Base-by-base conservation (phyloP, 2,888 invertebrate species). In the Thera britannica region DNA sequence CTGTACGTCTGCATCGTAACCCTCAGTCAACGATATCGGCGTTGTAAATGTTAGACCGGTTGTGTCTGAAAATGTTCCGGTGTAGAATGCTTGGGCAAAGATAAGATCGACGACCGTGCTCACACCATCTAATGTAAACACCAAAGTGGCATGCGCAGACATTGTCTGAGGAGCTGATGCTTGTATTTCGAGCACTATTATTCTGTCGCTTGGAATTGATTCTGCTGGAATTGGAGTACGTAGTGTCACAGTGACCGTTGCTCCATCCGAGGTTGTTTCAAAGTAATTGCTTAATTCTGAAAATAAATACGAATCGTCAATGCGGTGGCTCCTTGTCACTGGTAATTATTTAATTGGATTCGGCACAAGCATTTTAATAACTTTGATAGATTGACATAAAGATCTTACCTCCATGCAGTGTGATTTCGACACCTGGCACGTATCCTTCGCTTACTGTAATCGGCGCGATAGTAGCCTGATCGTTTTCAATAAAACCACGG, bases 391-490 rank as follows among this genome's bases (percentile, higher is more conserved):
- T 7, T 9, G 11, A 44, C 3, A 34, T n/a, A 35, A 5, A n/a
- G 34, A 54, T 34, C 36, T 41, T 75, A 82, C 83, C 81, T 73
- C 82, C 83, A 9, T 71, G 67, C 64, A 83, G 56, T 0, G 63
- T 55, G 57, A 81, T 79, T 23, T 62, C 23, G 3, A 84, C 82
- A 34, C 72, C 67, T 7, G 68, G 12, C n/a, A 71, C 71, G 66
- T 75, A 79, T 62, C 81, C 83, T 60, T 79, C 75, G 9, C 48
- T 73, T 4, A 84, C 75, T 35, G 69, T 73, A 41, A 84, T 81
- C 6, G 75, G 64, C 9, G 68, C 71, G 44, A 80, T 65, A 9
- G 55, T 62, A 7, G 75, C 58, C 1, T 61, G 54, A 38, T 71
- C 62, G 34, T 73, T 71, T 46, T 75, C 71, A 5, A 83, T 74